Base-by-base conservation (phyloP, 1,140 invertebrate genomes). In the Drosophila kikkawai region DNA sequence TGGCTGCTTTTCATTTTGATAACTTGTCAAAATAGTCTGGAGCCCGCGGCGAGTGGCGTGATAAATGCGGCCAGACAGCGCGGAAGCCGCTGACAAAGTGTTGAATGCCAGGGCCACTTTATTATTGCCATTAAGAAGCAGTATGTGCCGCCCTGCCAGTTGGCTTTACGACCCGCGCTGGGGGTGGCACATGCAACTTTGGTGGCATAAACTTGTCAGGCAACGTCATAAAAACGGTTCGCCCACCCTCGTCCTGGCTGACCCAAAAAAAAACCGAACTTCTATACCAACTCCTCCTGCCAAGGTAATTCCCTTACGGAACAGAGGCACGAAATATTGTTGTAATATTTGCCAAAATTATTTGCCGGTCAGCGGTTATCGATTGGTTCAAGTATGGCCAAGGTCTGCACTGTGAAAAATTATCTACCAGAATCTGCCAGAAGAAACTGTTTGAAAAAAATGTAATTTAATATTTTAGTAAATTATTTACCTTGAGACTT, bases 11-110 rank as follows among this genome's bases (percentile, higher is more conserved):
- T 83, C 81, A 85, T 90, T 85, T 90, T 91, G 88, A 91, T 91
- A 91, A 91, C 88, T 91, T 91, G 88, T 91, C 88, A 91, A 91
- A 91, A 91, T 82, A 87, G 83, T 88, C 83, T 88, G 87, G 75
- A 77, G 81, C 63, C 63, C 47, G 56, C 51, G 45, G 48, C 59
- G 58, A 41, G 75, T 76, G 36, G 80, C 80, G 85, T 91, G 88
- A 90, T 82, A 85, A 88, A 91, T 91, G 79, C 79, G 69, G 64
- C 81, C 76, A 88, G 87, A 91, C 87, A 71, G 65, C 66, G 69
- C 60, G 79, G 60, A 80, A 90, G 85, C 82, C 85, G 69, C 78
- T 84, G 87, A 84, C 87, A 87, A 80, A 87, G 88, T 88, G 87
- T 91, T 91, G 87, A 91, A 82, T 84, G 83, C 83, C 69, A 82